These are phyloP conservation scores for Acrocephalus kingi DNA, from an alignment of 2,113 vertebrate genomes.

Conservation along the genomic window DNA sequence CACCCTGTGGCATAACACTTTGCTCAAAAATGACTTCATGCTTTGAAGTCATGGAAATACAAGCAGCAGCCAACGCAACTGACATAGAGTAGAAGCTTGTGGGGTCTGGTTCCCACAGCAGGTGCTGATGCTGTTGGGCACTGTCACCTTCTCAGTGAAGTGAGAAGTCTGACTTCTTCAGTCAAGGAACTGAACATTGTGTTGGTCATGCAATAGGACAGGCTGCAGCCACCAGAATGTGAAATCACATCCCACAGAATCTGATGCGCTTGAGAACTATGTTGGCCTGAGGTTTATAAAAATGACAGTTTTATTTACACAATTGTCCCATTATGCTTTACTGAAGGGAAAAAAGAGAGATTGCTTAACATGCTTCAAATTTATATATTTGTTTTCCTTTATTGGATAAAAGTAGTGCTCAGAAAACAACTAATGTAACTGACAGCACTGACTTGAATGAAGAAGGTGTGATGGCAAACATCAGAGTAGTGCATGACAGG, in stretches of 20 bases:
- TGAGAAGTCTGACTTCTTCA: too few relatives aligned
- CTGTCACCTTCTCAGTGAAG: not conserved
- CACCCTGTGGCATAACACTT: not conserved
- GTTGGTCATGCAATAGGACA: not conserved
- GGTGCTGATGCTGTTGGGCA: not conserved
- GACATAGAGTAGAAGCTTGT: not conserved
- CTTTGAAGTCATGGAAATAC: not conserved
- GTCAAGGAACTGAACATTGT: not conserved
- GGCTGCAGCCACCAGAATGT: not conserved
- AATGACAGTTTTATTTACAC: conserved; percentile 18
- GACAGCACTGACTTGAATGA: not conserved
- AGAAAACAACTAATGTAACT: conserved; percentile 24
- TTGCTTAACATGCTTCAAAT: conserved; percentile 15
- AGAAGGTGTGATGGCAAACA: not conserved
- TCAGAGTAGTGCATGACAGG: not conserved
- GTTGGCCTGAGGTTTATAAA: not conserved
- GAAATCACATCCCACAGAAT: not conserved
- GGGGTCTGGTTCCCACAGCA: not conserved
- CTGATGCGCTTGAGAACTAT: not conserved
- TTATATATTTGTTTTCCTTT: conserved; percentile 50
- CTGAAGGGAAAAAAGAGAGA: not conserved
- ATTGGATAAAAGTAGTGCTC: conserved; percentile 14
- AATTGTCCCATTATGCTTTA: conserved; percentile 8
- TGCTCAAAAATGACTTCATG: not conserved
- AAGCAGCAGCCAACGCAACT: not conserved